Percentiles rank a stretch among this genome's conserved stretches.
These are phyloP conservation scores for Oryzias javanicus DNA, from an alignment of 2,113 vertebrate species.

Conservation along the genomic window DNA sequence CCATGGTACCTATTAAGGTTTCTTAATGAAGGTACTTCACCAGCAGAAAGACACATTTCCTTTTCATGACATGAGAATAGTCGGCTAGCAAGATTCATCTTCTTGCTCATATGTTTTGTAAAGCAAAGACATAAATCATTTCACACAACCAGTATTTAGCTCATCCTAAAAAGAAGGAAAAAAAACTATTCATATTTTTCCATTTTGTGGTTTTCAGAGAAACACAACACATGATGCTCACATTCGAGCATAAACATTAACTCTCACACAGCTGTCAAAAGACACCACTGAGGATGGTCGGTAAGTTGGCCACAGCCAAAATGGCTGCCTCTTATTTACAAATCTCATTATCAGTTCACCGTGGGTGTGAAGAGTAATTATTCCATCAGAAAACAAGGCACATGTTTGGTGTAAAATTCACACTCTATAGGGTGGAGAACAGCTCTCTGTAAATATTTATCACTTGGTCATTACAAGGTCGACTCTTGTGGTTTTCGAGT, in stretches of 20 bases:
- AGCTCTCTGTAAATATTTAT: slow-evolving; percentile 44
- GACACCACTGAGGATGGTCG: slow-evolving; percentile 54
- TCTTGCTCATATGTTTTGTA: too few species aligned
- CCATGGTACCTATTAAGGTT: too few species aligned
- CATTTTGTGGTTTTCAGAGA: slow-evolving; percentile 26
- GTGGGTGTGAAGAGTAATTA: slow-evolving; percentile 63
- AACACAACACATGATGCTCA: slow-evolving; percentile 5
- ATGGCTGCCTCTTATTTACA: slow-evolving; percentile 71
- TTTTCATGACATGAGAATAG: too few species aligned
- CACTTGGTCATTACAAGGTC: slow-evolving; percentile 34
- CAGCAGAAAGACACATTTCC: too few species aligned
- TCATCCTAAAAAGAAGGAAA: neutral
- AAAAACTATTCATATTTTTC: slow-evolving; percentile 36
- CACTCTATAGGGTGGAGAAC: slow-evolving; percentile 55
- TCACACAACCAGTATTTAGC: too few species aligned
- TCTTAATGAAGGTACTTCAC: too few species aligned
- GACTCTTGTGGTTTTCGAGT: slow-evolving; percentile 30
- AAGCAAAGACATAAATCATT: too few species aligned
- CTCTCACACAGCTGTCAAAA: slow-evolving; percentile 46
- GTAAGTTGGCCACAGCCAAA: slow-evolving; percentile 59
- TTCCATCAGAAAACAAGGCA: slow-evolving; percentile 48
- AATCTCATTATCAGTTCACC: slow-evolving; percentile 70
- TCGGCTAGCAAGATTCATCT: too few species aligned
- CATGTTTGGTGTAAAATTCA: slow-evolving; percentile 48
- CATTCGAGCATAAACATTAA: slow-evolving; percentile 17